phyloP scores from a whole-genome alignment of 2,797 vertebrate genomes.

The Manis javanica region DNA sequence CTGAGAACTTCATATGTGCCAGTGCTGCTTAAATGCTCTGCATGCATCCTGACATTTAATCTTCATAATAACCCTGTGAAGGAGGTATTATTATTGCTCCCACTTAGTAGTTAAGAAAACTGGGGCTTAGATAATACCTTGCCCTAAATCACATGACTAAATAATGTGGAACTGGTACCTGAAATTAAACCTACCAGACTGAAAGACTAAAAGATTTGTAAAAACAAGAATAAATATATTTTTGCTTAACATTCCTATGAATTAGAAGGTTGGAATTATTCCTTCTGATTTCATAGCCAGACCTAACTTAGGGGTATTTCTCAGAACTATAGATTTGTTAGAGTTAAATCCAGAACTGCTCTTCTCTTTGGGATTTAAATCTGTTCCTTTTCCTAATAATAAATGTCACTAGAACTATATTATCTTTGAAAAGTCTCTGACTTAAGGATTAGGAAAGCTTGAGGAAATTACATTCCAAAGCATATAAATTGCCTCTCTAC shows the following conservation, averaged over 20 bases:
- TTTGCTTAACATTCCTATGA: background rate
- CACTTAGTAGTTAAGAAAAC: constrained; percentile 51
- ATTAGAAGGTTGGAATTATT: background rate
- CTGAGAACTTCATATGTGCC: constrained; percentile 42
- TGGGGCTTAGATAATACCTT: constrained; percentile 34
- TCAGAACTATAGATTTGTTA: background rate
- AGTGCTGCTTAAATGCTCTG: constrained; percentile 49
- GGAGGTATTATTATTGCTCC: constrained; percentile 40
- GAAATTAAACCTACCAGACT: constrained; percentile 9
- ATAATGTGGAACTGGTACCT: background rate
- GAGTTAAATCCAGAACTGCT: background rate
- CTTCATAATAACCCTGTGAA: constrained; percentile 46
- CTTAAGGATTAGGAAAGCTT: background rate
- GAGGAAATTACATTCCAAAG: constrained; percentile 19
- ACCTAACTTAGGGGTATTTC: background rate
- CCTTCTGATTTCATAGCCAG: background rate
- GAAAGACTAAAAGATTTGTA: background rate
- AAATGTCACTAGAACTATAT: background rate
- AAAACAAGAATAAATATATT: background rate
- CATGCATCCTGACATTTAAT: constrained; percentile 58
- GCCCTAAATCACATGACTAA: constrained; percentile 8
- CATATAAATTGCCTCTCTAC: background rate
- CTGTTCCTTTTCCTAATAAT: background rate
- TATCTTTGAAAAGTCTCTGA: background rate
- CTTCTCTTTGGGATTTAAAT: background rate